Evolutionary conservation across 2,797 vertebrate genomes (phyloP).

Genomic region (Argyrosomus regius): DNA sequence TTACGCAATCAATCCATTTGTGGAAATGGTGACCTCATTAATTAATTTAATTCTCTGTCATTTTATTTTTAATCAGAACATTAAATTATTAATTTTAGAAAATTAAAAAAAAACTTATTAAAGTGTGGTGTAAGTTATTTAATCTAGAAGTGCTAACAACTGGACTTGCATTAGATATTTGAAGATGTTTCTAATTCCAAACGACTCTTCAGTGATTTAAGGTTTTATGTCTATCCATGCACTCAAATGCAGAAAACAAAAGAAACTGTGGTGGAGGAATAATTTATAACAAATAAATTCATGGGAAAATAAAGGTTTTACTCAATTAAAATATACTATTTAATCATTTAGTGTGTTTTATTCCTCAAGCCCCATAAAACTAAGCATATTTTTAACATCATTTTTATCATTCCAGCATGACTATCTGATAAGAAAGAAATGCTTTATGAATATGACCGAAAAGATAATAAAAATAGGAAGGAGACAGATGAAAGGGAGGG

Average conservation of each 20-base stretch:
- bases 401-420: slow-evolving; percentile 8
- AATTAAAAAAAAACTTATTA: background rate
- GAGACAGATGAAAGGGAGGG: slow-evolving; percentile 15
- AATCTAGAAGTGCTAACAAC: background rate
- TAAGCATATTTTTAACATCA: background rate
- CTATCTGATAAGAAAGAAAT: slow-evolving; percentile 16
- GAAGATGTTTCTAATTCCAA: slow-evolving; percentile 6
- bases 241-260: background rate
- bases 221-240: background rate
- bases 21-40: slow-evolving; percentile 31
- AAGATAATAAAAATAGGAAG: slow-evolving; percentile 24
- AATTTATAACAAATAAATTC: background rate
- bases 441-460: slow-evolving; percentile 22
- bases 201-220: background rate
- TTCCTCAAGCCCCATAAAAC: background rate
- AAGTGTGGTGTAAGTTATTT: slow-evolving; percentile 6
- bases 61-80: background rate
- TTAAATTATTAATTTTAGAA: background rate
- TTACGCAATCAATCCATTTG: slow-evolving; percentile 9
- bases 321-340: background rate
- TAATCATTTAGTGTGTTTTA: background rate
- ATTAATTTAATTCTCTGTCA: background rate
- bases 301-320: background rate
- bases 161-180: background rate
- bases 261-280: background rate